Evolutionary conservation across 1,140 invertebrate species (phyloP), one percentile per base, ranked within the genome.

Genomic region (Nasonia vitripennis): DNA sequence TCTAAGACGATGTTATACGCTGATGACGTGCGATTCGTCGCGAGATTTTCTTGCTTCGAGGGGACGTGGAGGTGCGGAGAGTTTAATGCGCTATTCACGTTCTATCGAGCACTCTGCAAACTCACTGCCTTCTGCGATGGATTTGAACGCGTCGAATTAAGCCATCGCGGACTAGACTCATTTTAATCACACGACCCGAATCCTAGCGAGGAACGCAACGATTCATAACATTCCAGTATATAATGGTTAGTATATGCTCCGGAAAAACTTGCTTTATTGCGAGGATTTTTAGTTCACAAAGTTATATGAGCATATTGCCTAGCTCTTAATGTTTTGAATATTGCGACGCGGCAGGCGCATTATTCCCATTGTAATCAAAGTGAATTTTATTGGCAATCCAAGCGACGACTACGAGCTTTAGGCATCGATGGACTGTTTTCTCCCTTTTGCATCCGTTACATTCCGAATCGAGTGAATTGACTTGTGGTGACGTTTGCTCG

Each of bases 1-100:
- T 92, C 86, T 93, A 93, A 92, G 78, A 62, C 23, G 20, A 41
- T 37, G 84, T 70, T 80, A 78, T 62, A 78, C 70, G 80, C 41
- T 3, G 7, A 45, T 11, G 7, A 45, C 1, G 14, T 14, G 75
- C 68, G 23, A 67, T 45, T 85, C 75, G 41, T 23, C 20, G n/a
- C 20, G 23, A 62, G 27, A 17, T 37, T 27, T 79, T 67, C 68
- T 48, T 27, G 11, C 31, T 70, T 17, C 55, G 55, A 78, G 17
- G 37, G 27, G 34, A 71, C 62, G 20, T 77, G 41, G 27, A 85
- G 75, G 78, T 87, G 23, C 68, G 27, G 27, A 27, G 10, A 9
- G 27, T 12, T 34, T 5, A 68, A 71, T 7, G 9, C 68, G 68
- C 27, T 2, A 31, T 71, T 78, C 37, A n/a, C 6, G 68, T 41